Percentiles rank a stretch among this genome's conserved stretches.
phyloP scores from a whole-genome alignment of 92 coral and sea anemone species.

The Diadumene lineata region DNA sequence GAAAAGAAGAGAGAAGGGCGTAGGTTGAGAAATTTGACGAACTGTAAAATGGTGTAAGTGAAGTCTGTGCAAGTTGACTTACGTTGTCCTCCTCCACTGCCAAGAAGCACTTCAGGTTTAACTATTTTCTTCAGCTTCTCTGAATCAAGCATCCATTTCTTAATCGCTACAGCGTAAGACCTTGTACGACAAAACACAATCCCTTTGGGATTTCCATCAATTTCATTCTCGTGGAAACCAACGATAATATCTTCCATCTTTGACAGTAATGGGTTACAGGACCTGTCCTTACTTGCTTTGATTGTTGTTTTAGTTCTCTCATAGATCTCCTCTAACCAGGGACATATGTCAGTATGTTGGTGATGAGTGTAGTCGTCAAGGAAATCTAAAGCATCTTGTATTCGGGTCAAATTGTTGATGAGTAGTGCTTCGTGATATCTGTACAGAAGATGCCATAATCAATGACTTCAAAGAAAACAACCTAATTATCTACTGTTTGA shows the following conservation, averaged over 20 bases:
- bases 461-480: not conserved
- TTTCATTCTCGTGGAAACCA: conserved; percentile 19
- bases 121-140: conserved; percentile 18
- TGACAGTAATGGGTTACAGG: conserved; percentile 36
- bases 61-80: not conserved
- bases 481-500: not conserved
- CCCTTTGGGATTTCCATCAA: conserved; percentile 38
- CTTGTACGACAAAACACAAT: conserved; percentile 60
- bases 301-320: conserved; percentile 19
- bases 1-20: too few relatives aligned
- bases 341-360: conserved; percentile 12
- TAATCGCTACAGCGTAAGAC: conserved; percentile 43
- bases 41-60: not conserved
- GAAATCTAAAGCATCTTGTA: conserved; percentile 52
- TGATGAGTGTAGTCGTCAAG: conserved; percentile 22
- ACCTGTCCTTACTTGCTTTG: not conserved
- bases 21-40: too few relatives aligned
- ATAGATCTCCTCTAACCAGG: conserved; percentile 22
- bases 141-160: conserved; percentile 52
- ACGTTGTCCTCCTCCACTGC: conserved; percentile 54
- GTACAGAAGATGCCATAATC: not conserved
- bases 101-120: conserved; percentile 51
- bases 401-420: conserved; percentile 49
- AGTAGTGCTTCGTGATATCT: conserved; percentile 57
- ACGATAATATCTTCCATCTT: conserved; percentile 28